phyloP scores from a whole-genome alignment of 2,113 vertebrate species.

The Crotalus tigris region DNA sequence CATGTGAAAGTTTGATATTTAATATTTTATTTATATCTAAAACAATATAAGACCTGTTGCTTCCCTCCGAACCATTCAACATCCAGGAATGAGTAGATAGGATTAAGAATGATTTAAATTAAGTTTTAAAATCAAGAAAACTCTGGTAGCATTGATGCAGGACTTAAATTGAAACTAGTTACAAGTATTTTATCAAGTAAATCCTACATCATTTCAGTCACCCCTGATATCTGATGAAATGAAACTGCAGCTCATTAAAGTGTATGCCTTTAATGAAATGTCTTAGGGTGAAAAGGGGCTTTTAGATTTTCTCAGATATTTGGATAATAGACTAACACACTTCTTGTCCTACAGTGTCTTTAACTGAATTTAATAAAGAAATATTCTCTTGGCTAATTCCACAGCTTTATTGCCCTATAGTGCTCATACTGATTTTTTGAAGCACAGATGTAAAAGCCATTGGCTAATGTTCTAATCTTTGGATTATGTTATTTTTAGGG shows the following conservation, averaged over 20 bases:
- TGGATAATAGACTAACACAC: no score
- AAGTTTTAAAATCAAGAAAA: neutral
- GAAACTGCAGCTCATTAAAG: neutral
- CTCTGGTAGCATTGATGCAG: neutral
- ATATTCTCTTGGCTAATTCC: no score
- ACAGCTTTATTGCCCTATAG: no score
- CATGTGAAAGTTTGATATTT: constrained; percentile 26
- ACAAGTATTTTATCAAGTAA: neutral
- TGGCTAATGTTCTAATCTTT: no score
- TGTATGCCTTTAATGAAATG: neutral
- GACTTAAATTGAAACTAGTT: neutral
- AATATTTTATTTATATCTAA: neutral
- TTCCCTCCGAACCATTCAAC: neutral
- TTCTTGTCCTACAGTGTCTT: no score
- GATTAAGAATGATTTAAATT: neutral
- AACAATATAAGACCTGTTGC: neutral
- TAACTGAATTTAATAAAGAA: no score
- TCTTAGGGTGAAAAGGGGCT: no score
- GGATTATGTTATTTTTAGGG: no score
- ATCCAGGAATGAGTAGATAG: neutral
- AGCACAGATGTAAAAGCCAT: no score
- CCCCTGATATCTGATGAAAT: neutral
- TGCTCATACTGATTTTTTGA: no score
- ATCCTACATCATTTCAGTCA: neutral
- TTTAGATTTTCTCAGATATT: no score